These are phyloP conservation scores for Philonicus albiceps DNA, from an alignment of 2,888 invertebrate genomes.

Conservation along the genomic window DNA sequence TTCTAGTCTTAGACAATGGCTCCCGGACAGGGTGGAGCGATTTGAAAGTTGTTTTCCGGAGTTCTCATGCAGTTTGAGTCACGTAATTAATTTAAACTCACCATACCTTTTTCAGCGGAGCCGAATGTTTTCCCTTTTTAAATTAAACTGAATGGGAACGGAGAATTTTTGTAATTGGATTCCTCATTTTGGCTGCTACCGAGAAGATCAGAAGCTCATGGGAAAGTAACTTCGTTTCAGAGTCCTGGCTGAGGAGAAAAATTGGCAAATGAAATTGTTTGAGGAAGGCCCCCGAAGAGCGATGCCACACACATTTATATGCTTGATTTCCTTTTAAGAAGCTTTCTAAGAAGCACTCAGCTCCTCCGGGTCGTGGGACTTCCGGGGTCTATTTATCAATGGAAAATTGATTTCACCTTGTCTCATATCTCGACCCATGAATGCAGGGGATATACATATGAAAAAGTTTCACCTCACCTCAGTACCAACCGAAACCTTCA, in stretches of 20 bases:
- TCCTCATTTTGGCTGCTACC: neutral
- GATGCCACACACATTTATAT: neutral
- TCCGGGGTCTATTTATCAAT: neutral
- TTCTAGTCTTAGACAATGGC: neutral
- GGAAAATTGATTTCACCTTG: neutral
- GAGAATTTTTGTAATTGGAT: neutral
- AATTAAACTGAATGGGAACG: neutral
- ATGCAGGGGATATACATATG: neutral
- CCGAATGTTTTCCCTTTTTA: neutral
- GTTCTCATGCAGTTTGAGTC: neutral
- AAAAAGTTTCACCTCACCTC: neutral
- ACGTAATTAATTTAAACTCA: neutral
- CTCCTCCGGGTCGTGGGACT: neutral
- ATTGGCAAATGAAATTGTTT: neutral
- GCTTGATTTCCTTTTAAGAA: neutral
- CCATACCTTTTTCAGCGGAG: neutral
- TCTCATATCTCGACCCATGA: neutral
- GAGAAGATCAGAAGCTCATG: neutral
- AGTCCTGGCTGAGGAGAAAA: neutral
- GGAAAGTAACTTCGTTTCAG: neutral
- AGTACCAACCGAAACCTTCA: neutral
- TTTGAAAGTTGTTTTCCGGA: neutral
- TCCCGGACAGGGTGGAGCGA: neutral
- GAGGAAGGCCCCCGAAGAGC: neutral
- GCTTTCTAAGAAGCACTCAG: neutral